Base-by-base conservation (phyloP, 2,888 invertebrate species). In the Drosophila paucipuncta region DNA sequence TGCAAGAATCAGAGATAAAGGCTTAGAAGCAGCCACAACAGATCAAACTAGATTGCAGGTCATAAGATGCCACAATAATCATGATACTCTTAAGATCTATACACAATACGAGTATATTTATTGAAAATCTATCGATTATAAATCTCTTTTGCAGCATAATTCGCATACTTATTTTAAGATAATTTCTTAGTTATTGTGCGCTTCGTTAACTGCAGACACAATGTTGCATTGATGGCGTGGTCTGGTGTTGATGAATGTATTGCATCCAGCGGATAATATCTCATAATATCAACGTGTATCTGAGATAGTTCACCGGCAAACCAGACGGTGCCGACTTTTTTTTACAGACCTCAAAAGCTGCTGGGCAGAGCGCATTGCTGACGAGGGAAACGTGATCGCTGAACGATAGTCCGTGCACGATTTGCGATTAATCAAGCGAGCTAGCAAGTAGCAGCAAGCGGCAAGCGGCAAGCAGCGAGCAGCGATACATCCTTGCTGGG, bases 351-450 rank as follows among this genome's bases (percentile, higher is more conserved):
- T 58, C 35, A 66, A 58, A 49, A 55, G 37, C 37, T 41, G 39
- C 47, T 74, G 74, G 77, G 41, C 77, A 72, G 61, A 41, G 71
- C 28, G 39, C 73, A 65, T 59, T 47, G 61, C 61, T 72, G 75
- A 74, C 59, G 76, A 72, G 78, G 68, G 76, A 83, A 85, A 91
- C 89, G 91, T 89, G 91, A 89, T 89, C 82, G 67, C 73, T 59
- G 67, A 74, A 61, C 78, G 88, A 89, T 89, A 91, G 85, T 82
- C 71, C 68, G 89, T 79, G 88, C 89, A 89, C 89, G 89, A 91
- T 89, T 91, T 73, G 87, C 82, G 89, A 88, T 88, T 88, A 88
- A 88, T 90, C 87, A 87, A 80, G 82, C 82, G 79, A 78, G 41
- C 33, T 18, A 28, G 22, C 54, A 18, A 54, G 22, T 16, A 54